Conservation (phyloP, 1,140 invertebrate genomes). For the Panulirus ornatus region DNA sequence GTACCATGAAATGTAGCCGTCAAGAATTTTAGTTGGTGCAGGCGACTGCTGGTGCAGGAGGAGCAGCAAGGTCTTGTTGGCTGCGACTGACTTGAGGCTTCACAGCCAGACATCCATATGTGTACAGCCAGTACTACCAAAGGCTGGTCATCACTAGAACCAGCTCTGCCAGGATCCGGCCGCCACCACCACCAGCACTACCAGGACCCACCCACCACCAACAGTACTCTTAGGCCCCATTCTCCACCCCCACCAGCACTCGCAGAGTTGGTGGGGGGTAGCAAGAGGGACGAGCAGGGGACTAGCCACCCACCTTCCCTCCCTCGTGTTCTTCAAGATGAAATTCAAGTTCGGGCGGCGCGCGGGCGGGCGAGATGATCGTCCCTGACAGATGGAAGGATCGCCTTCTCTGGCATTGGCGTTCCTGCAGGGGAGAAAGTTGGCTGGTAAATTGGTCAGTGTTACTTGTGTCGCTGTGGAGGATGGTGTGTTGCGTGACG, state of each 20-base stretch:
- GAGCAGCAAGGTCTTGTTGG: too few relatives aligned
- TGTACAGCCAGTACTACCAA: too few relatives aligned
- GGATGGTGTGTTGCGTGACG: not conserved
- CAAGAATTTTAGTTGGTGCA: too few relatives aligned
- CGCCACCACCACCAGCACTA: not conserved
- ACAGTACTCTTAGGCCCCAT: too few relatives aligned
- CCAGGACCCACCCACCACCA: not conserved
- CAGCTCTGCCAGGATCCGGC: not conserved
- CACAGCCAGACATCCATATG: too few relatives aligned
- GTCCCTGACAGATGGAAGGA: not conserved
- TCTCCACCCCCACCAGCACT: too few relatives aligned
- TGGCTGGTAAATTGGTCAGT: not conserved
- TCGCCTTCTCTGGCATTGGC: not conserved
- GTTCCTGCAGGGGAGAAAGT: not conserved
- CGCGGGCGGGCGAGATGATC: not conserved
- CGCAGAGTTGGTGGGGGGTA: too few relatives aligned
- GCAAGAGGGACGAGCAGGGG: too few relatives aligned
- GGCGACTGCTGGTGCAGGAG: too few relatives aligned
- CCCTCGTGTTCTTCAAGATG: not conserved
- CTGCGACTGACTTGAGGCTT: too few relatives aligned
- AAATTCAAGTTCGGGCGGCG: not conserved
- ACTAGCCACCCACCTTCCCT: not conserved
- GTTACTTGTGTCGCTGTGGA: not conserved
- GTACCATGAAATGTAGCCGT: too few relatives aligned
- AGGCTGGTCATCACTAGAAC: not conserved